phyloP scores from a whole-genome alignment of 2,113 vertebrate species.

The Ceuthmochares aereus region DNA sequence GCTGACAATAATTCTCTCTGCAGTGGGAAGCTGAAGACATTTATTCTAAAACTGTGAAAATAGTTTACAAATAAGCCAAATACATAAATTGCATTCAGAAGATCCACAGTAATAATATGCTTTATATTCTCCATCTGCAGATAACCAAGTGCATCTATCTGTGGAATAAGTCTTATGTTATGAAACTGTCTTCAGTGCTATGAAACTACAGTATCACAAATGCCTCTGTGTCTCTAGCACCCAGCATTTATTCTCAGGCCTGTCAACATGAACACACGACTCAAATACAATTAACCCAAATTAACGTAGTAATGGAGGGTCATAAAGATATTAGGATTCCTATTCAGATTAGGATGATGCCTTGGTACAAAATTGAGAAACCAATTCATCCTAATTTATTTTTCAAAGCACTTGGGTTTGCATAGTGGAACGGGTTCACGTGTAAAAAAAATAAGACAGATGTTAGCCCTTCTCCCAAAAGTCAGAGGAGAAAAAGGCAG shows the following conservation, averaged over 20 bases:
- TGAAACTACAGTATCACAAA: background rate
- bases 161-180: slow-evolving; percentile 21
- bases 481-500: background rate
- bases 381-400: background rate
- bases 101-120: slow-evolving; percentile 19
- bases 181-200: background rate
- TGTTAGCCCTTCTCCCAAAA: background rate
- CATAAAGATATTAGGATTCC: background rate
- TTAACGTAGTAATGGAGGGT: background rate
- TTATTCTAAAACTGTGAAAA: slow-evolving; percentile 21
- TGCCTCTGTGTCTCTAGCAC: background rate
- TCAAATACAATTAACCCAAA: background rate
- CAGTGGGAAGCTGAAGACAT: background rate
- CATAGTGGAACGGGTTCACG: background rate
- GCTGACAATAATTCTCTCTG: slow-evolving; percentile 30
- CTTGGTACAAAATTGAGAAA: background rate
- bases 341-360: background rate
- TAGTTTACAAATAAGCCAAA: slow-evolving; percentile 60
- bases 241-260: background rate
- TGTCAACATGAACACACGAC: background rate
- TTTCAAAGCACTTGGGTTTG: background rate
- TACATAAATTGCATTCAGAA: slow-evolving; percentile 53
- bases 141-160: slow-evolving; percentile 43
- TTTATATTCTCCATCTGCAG: slow-evolving; percentile 50
- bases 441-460: background rate